A percentile compares a stretch with the other conserved stretches of the same genome.
Evolutionary conservation across 2,797 vertebrate genomes (phyloP).

Genomic region (Muraenolepis orangiensis): DNA sequence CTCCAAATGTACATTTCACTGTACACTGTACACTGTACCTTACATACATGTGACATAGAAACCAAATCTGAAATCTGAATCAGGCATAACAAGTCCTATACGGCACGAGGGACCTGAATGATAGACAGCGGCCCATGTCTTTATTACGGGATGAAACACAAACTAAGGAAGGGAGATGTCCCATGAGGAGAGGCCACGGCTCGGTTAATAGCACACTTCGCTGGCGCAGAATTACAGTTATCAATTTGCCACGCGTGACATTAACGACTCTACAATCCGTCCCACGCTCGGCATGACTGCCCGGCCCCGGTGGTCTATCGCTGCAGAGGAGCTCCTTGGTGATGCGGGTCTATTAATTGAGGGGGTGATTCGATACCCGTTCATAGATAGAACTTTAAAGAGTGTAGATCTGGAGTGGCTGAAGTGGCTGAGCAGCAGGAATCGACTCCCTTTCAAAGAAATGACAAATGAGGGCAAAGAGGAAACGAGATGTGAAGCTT

Average conservation of each 20-base stretch:
- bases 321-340: slow-evolving; percentile 20
- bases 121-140: slow-evolving; percentile 5
- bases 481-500: neutral
- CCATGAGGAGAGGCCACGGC: slow-evolving; percentile 25
- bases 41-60: no score
- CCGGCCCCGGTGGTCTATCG: neutral
- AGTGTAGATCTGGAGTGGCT: neutral
- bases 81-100: neutral
- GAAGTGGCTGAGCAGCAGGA: neutral
- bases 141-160: slow-evolving; percentile 44
- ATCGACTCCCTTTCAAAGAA: neutral
- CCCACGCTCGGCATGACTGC: slow-evolving; percentile 7
- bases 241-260: slow-evolving; percentile 46
- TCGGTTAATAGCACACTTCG: slow-evolving; percentile 52
- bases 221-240: slow-evolving; percentile 52
- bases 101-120: neutral
- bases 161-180: slow-evolving; percentile 32
- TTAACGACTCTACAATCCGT: slow-evolving; percentile 44
- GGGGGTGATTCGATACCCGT: slow-evolving; percentile 2
- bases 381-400: slow-evolving; percentile 14
- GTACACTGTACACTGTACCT: no score
- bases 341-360: slow-evolving; percentile 27
- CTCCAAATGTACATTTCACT: no score
- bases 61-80: no score
- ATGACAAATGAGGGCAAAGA: neutral